Base-by-base conservation (phyloP, 2,113 vertebrate genomes). In the Heliornis fulica region DNA sequence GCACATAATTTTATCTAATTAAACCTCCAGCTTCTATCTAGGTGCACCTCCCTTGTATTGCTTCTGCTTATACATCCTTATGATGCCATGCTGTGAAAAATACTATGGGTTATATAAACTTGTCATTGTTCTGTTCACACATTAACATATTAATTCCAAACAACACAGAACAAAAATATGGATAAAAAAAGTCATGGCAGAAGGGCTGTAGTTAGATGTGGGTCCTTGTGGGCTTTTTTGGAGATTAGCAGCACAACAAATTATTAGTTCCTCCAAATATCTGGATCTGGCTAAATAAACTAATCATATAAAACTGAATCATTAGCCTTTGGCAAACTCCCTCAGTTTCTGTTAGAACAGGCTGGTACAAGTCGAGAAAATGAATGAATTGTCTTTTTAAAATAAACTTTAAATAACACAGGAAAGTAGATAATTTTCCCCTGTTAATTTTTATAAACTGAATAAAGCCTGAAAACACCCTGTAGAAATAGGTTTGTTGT, bases 231-330 rank as follows among this genome's bases (percentile, higher is more conserved):
- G 83, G 64, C 70, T 87, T 77, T 93, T n/a, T 83, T 82, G 65
- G 82, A 80, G 59, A 76, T 89, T 78, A 89, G 56, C 72, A 80
- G 60, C 18, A 15, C 75, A 89, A 92, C n/a, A 84, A 92, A 91
- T 96, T 95, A 93, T 84, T 64, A 82, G 50, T 66, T 91, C 60
- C 66, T 81, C 41, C 88, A 80, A 79, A 75, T 90, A 89, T 89
- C 93, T 87, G 75, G 51, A 84, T 93, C 83, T 89, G 72, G 59
- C 74, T 91, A 90, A 94, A 87, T 72, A 93, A 83, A 89, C 41
- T 83, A 93, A 93, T 89, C 78, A 66, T 43, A 93, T 79, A 66
- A 86, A 85, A 91, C 38, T 23, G 80, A 93, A 86, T 84, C 89
- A 86, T 88, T 84, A 65, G 45, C 74, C 91, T 64, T 59, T 87